Conservation (phyloP, 92 coral and sea anemone genomes). For the Porites evermanni region DNA sequence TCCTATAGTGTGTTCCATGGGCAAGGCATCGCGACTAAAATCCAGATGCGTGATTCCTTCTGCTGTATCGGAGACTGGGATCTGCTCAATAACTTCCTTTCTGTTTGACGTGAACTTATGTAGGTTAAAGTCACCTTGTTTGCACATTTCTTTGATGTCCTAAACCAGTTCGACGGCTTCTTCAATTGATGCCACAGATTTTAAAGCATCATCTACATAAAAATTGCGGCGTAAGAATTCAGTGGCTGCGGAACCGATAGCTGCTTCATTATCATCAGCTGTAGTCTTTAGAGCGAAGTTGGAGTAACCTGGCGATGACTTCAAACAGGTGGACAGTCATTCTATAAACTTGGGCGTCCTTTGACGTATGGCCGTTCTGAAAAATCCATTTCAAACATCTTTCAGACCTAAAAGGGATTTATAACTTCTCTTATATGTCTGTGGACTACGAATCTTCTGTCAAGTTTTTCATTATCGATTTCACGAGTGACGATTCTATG, state of each 20-base stretch:
- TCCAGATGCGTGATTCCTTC: neutral
- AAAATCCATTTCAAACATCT: slow-evolving; percentile 47
- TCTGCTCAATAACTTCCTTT: neutral
- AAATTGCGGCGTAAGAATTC: too few relatives aligned
- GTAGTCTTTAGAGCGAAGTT: slow-evolving; percentile 57
- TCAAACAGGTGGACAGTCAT: slow-evolving; percentile 59
- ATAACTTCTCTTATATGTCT: slow-evolving; percentile 44
- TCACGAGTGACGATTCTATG: slow-evolving; percentile 20
- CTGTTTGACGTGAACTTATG: too few relatives aligned
- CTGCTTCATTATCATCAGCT: slow-evolving; percentile 50
- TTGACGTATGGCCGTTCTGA: neutral
- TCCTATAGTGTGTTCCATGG: neutral
- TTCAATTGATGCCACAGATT: too few relatives aligned
- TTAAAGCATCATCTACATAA: too few relatives aligned
- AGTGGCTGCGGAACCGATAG: too few relatives aligned
- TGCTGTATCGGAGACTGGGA: neutral
- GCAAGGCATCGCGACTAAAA: neutral
- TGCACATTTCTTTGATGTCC: too few relatives aligned
- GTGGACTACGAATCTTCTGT: neutral
- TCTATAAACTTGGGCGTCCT: neutral
- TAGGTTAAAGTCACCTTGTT: too few relatives aligned
- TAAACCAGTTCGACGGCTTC: too few relatives aligned
- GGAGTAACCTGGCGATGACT: slow-evolving; percentile 51
- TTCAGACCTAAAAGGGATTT: slow-evolving; percentile 26
- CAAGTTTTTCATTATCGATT: neutral